A percentile compares a stretch with the other conserved stretches of the same genome.
These are phyloP conservation scores for Adelges cooleyi DNA, from an alignment of 1,140 invertebrate species.

Conservation along the genomic window DNA sequence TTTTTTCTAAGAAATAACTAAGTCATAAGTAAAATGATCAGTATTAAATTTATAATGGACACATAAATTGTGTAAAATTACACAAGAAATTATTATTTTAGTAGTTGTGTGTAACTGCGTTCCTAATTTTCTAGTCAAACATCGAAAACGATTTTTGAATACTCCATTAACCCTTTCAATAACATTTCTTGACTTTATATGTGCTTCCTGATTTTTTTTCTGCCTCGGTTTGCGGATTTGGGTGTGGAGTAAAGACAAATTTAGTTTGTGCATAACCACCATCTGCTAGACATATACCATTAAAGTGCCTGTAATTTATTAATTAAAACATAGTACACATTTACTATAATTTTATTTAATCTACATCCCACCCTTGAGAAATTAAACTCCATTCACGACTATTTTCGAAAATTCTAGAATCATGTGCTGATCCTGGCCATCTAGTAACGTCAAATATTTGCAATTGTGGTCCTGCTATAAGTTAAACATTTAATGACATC, in stretches of 20 bases:
- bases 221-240: not conserved
- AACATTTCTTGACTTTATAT: conserved; percentile 36
- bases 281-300: conserved; percentile 30
- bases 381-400: not conserved
- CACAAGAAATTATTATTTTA: conserved; percentile 37
- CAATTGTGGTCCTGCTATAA: conserved; percentile 36
- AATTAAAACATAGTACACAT: no score
- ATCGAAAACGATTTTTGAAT: conserved; percentile 37
- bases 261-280: conserved; percentile 20
- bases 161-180: conserved; percentile 38
- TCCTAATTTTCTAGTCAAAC: conserved; percentile 34
- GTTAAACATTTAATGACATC: conserved; percentile 38
- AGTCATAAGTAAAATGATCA: no score
- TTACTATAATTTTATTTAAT: no score
- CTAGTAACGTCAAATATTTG: conserved; percentile 36
- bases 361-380: not conserved
- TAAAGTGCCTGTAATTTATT: not conserved
- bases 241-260: conserved; percentile 26
- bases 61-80: conserved; percentile 40
- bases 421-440: conserved; percentile 36
- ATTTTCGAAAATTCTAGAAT: conserved; percentile 34
- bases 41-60: no score
- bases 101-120: conserved; percentile 34
- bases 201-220: conserved; percentile 30
- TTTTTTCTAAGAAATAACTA: no score